A percentile compares a stretch with the other conserved stretches of the same genome.
Evolutionary conservation across 2,888 invertebrate species (phyloP).

Genomic region (Chirona hameri): DNA sequence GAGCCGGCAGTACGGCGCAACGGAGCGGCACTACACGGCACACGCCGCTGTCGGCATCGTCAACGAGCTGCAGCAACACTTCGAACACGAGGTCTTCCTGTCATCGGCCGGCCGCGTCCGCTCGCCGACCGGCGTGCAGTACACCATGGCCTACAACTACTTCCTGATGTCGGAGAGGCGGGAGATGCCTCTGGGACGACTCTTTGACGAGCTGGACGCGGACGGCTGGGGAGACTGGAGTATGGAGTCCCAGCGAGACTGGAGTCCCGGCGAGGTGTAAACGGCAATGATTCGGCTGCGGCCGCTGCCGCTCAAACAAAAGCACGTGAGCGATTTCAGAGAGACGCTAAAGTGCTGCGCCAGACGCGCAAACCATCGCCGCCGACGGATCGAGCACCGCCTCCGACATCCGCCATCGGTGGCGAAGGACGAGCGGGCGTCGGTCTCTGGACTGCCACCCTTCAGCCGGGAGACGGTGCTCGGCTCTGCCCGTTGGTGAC

Average conservation of each 20-base stretch:
- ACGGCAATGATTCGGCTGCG: conserved; percentile 65
- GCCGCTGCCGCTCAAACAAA: conserved; percentile 63
- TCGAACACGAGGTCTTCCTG: conserved; percentile 53
- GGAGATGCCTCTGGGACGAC: conserved; percentile 52
- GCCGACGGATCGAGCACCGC: not conserved
- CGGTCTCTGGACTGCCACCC: conserved; percentile 60
- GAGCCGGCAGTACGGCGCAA: conserved; percentile 60
- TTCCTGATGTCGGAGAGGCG: conserved; percentile 63
- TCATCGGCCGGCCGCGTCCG: conserved; percentile 66
- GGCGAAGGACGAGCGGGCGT: conserved; percentile 63
- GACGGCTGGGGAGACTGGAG: conserved; percentile 68
- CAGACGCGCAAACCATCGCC: conserved; percentile 33
- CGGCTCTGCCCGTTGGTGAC: not conserved
- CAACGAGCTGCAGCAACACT: conserved; percentile 58
- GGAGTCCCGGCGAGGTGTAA: conserved; percentile 73
- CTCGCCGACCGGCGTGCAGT: conserved; percentile 66
- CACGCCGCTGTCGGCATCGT: conserved; percentile 66
- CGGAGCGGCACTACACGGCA: conserved; percentile 69
- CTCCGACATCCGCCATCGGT: conserved; percentile 43
- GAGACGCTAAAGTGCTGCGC: conserved; percentile 63
- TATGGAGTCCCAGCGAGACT: conserved; percentile 76
- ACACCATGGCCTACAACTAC: conserved; percentile 71
- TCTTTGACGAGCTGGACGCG: conserved; percentile 70
- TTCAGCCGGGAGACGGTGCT: not conserved
- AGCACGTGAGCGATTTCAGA: conserved; percentile 62